Percentiles rank a stretch among this genome's conserved stretches.
These are phyloP conservation scores for sheep (Ovis aries) DNA, from an alignment of 2,113 vertebrate species.

Conservation along the genomic window ARS-UI_Ramb_v3.0 NC_056068.1:57073501-57074000, in stretches of 20 bases:
- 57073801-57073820: not conserved
- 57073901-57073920: not conserved
- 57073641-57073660: not conserved
- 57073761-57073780: not conserved
- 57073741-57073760: not conserved
- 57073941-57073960: not conserved
- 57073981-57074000: not conserved
- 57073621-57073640: not conserved
- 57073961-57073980: not conserved
- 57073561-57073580: not conserved
- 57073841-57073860: not conserved
- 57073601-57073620: not conserved
- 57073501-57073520: not conserved
- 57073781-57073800: not conserved
- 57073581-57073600: not conserved
- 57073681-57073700: not conserved
- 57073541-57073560: not conserved
- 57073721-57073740: not conserved
- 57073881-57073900: not conserved
- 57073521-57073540: not conserved
- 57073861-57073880: not conserved
- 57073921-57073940: not conserved
- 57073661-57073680: not conserved
- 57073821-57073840: not conserved
- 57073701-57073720: not conserved